Evolutionary conservation across 1,140 invertebrate species (phyloP).

Genomic region (Drosophila novamexicana): DNA sequence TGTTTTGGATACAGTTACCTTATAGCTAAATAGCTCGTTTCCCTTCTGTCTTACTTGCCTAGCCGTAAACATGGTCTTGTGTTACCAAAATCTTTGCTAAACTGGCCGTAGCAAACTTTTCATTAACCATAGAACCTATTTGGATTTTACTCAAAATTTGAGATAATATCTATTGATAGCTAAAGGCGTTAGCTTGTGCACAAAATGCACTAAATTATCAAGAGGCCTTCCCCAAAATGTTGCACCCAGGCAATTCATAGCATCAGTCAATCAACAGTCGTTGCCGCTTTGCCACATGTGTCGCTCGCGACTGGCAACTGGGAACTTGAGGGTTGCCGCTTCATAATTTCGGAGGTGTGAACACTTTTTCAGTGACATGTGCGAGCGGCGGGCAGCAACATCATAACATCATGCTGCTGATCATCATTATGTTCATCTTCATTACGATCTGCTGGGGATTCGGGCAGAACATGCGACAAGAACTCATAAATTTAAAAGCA

Average conservation of each 20-base stretch:
- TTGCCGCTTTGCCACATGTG: constrained; percentile 28
- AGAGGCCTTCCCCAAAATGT: neutral
- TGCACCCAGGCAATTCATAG: neutral
- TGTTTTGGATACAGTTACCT: neutral
- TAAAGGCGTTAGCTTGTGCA: constrained; percentile 19
- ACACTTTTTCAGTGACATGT: constrained; percentile 52
- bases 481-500: constrained; percentile 81
- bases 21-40: neutral
- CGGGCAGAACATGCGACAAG: constrained; percentile 46
- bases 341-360: constrained; percentile 71
- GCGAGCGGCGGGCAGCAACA: constrained; percentile 2
- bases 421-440: constrained; percentile 34
- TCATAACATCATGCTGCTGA: constrained; percentile 7
- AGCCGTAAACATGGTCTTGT: neutral
- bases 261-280: constrained; percentile 59
- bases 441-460: constrained; percentile 16
- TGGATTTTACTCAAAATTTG: neutral
- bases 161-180: constrained; percentile 19
- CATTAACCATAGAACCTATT: neutral
- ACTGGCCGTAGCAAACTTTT: neutral
- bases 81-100: neutral
- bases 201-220: constrained; percentile 25
- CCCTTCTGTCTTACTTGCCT: too few species aligned
- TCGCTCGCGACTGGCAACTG: neutral
- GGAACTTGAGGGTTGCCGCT: constrained; percentile 16